A percentile compares a stretch with the other conserved stretches of the same genome.
These are phyloP conservation scores for Eulemur rufifrons DNA, from an alignment of 2,113 vertebrate genomes.

Conservation along the genomic window DNA sequence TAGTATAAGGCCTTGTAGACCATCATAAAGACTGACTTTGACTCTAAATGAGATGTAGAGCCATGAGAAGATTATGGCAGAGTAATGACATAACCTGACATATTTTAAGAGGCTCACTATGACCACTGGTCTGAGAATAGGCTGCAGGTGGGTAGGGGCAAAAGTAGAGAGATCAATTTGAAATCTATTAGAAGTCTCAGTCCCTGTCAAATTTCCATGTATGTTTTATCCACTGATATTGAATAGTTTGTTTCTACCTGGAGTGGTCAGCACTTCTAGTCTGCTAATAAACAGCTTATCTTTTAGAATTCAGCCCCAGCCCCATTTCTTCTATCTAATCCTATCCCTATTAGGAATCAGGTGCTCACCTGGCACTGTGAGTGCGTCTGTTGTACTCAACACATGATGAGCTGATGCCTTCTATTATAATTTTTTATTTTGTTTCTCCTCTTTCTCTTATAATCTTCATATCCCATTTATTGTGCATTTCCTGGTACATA, in stretches of 20 bases:
- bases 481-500: not conserved
- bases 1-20: no score
- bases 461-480: not conserved
- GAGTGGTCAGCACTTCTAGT: not conserved
- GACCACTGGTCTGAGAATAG: no score
- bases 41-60: no score
- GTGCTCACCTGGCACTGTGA: not conserved
- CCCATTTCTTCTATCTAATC: not conserved
- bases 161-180: not conserved
- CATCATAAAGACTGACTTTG: no score
- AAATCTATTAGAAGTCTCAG: not conserved
- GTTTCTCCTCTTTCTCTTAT: not conserved
- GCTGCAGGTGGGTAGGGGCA: no score
- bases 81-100: no score
- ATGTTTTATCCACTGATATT: not conserved
- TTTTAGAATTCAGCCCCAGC: not conserved
- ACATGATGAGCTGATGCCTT: not conserved
- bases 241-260: not conserved
- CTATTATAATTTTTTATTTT: conserved; percentile 3
- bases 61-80: no score
- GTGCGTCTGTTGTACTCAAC: no score
- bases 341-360: not conserved
- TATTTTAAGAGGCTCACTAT: no score
- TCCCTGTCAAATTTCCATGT: not conserved
- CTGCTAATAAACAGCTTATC: not conserved